Evolutionary conservation across 1,140 invertebrate species (phyloP), one percentile per base, ranked within the genome.

Genomic region (Heliconius himera): DNA sequence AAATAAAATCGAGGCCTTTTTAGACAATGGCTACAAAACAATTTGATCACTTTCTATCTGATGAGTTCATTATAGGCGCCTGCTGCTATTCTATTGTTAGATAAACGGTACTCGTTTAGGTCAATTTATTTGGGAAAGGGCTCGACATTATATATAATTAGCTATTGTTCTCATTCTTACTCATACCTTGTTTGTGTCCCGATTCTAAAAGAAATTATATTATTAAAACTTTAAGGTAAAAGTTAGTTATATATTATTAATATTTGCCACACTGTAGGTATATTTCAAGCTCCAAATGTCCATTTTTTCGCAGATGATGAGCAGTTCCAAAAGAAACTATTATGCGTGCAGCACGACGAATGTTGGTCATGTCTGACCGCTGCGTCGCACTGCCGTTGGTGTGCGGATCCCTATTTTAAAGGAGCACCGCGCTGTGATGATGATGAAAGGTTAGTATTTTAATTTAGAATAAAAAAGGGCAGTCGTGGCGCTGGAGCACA

Each of bases 371-470:
- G 94, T 73, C 83, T 94, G 13, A 86, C 89, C 1, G 90, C 93
- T 0, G 92, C 91, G 0, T 78, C 87, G 8, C 91, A 92, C 72
- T 94, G 94, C 66, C 88, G 92, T 8, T 95, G 93, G 93, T 95
- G 94, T 60, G 93, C 93, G 5, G 91, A 94, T 49, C 91, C 90
- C 18, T 90, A 93, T 85, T 95, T 87, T 83, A 90, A 84, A 8
- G 81, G 77, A n/a, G 86, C 82, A 1, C 90, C 90, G 33, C 75
- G 93, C 16, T 95, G 93, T 79, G 92, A 94, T 60, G 89, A 91
- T 70, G 89, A 93, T 46, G 88, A 91, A 54, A 94, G 91, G 94
- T 94, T 66, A 11, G 60, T 9, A 29, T 29, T 29, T 56, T 56
- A 36, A 36, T 36, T 36, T 6, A 36, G 33, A 36, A 8, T 36